Conservation (phyloP, 2,888 invertebrate species). For the Mechanitis messenoides region DNA sequence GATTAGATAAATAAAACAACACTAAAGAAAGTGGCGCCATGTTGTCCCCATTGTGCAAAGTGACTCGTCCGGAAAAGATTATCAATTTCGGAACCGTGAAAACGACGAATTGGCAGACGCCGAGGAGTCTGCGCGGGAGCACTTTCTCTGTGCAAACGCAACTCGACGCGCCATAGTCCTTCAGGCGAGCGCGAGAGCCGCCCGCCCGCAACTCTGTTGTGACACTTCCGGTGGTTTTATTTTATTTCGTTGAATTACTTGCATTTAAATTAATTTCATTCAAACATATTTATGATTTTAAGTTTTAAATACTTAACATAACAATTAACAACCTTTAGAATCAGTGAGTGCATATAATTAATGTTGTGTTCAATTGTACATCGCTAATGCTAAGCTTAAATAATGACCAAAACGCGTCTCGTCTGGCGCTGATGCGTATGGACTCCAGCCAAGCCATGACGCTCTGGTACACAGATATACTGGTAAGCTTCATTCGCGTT, state of each 20-base stretch:
- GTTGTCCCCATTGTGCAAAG: conserved; percentile 43
- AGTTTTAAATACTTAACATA: background rate
- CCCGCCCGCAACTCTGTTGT: conserved; percentile 45
- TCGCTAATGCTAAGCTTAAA: conserved; percentile 52
- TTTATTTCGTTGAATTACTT: background rate
- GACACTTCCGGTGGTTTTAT: conserved; percentile 11
- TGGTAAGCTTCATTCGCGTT: conserved; percentile 55
- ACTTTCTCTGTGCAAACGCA: conserved; percentile 69
- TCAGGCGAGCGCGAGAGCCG: conserved; percentile 55
- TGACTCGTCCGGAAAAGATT: conserved; percentile 62
- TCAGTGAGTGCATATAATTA: conserved; percentile 39
- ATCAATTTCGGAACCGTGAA: conserved; percentile 67
- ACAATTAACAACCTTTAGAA: conserved; percentile 23
- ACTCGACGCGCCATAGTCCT: conserved; percentile 43
- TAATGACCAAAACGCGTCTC: conserved; percentile 59
- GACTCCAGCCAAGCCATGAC: conserved; percentile 71
- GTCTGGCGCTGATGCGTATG: conserved; percentile 61
- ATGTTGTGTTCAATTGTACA: conserved; percentile 39
- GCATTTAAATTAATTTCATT: background rate
- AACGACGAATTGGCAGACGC: conserved; percentile 71
- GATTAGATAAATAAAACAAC: conserved; percentile 21
- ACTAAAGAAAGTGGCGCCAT: conserved; percentile 31
- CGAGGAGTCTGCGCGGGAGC: conserved; percentile 70
- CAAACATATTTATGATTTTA: background rate
- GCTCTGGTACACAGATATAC: conserved; percentile 72